Conservation (phyloP, 2,797 vertebrate species). For the Enteromius trimaculatus region DNA sequence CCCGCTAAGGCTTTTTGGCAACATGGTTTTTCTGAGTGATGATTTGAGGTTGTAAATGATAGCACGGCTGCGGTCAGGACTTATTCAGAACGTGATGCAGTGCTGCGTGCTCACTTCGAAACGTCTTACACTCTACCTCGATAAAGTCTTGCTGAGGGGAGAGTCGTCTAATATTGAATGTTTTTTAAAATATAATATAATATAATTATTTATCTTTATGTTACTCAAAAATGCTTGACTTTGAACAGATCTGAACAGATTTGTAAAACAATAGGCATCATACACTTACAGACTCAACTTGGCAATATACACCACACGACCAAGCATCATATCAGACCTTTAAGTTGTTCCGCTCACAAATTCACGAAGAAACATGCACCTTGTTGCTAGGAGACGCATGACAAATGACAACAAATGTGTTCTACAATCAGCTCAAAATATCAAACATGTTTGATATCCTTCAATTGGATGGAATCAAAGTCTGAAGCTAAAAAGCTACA, state of each 20-base stretch:
- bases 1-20: slow-evolving; percentile 56
- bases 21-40: slow-evolving; percentile 41
- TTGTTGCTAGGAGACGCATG: too few relatives aligned
- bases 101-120: neutral
- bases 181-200: neutral
- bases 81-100: neutral
- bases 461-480: too few relatives aligned
- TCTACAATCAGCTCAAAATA: too few relatives aligned
- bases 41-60: slow-evolving; percentile 51
- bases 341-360: too few relatives aligned
- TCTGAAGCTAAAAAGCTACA: too few relatives aligned
- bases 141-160: neutral
- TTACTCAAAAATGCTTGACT: neutral
- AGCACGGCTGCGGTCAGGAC: neutral
- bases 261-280: too few relatives aligned
- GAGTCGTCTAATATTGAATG: neutral
- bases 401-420: too few relatives aligned
- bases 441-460: too few relatives aligned
- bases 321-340: too few relatives aligned
- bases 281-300: too few relatives aligned
- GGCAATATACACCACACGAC: too few relatives aligned
- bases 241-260: neutral
- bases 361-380: too few relatives aligned
- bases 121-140: neutral
- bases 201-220: neutral